Evolutionary conservation across 2,888 invertebrate species (phyloP), one percentile per base, ranked within the genome.

Genomic region (Drosophila borborema): DNA sequence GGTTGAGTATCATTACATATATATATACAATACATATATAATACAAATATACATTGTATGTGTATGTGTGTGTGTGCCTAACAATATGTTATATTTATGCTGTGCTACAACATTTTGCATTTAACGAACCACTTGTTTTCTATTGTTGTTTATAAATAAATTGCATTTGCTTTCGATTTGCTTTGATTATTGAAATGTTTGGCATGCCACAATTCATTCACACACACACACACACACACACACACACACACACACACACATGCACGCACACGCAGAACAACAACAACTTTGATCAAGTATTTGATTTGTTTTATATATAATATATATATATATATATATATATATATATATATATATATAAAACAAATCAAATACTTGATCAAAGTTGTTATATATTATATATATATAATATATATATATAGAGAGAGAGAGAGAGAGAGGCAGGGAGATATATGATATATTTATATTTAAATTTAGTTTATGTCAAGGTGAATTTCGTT

Each of bases 111-210:
- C 41, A 55, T 53, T 45, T 55, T 45, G 43, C n/a, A n/a, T 53
- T 41, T 20, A 18, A 43, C 72, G 63, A 65, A 65, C 55, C 70
- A 55, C 43, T 70, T 81, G 77, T 65, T 71, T 65, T 66, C 28
- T 67, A 31, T 49, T 68, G 40, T 61, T 63, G 40, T 53, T 45
- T 62, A 82, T 73, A 79, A 76, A 56, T 66, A 72, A 65, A 64
- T 58, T 49, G 67, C 56, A 78, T 67, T 67, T 36, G 56, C 12
- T 34, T 43, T 40, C 55, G 43, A 51, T 65, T 61, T n/a, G 62
- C 48, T 61, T 64, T 73, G 66, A 63, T 80, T 73, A 77, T 62
- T 64, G 71, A 80, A 79, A 86, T 84, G 79, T 64, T 66, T 73
- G 72, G 68, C 80, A 79, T 89, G 81, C 77, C 73, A 41, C 60